Percentiles rank a stretch among this genome's conserved stretches.
Evolutionary conservation across 2,113 vertebrate species (phyloP).

Genomic region (Noctilio leporinus): DNA sequence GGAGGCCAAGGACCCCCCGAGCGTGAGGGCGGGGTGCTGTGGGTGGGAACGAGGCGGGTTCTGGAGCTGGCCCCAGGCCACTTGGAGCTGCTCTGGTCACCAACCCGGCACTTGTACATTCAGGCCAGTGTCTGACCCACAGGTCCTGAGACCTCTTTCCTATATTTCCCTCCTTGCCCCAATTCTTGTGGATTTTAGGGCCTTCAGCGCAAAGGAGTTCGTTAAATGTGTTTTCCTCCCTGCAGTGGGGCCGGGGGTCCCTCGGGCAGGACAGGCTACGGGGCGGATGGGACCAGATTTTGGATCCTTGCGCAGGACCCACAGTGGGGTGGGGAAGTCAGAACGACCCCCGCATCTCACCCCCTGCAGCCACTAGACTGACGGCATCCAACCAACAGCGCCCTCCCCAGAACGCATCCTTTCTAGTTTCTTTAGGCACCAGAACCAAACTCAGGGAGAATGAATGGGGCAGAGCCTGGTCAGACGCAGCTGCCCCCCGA

Average conservation of each 20-base stretch:
- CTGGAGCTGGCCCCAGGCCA: background rate
- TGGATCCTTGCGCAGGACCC: too few relatives aligned
- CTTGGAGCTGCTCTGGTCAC: background rate
- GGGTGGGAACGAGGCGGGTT: background rate
- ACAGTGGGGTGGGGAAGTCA: background rate
- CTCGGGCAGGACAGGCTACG: background rate
- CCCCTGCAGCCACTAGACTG: accelerated
- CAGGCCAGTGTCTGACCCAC: background rate
- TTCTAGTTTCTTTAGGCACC: too few relatives aligned
- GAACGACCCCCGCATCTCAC: background rate
- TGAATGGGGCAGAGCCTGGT: too few relatives aligned
- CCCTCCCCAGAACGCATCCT: too few relatives aligned
- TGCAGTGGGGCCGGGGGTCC: background rate
- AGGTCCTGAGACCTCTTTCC: background rate
- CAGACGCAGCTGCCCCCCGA: too few relatives aligned
- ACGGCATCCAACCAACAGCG: too few relatives aligned
- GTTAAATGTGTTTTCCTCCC: background rate
- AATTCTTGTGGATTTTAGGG: background rate
- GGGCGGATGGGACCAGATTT: background rate
- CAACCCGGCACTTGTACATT: background rate
- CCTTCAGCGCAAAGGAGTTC: background rate
- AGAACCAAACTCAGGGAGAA: too few relatives aligned
- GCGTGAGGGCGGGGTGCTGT: background rate
- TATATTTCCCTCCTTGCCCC: background rate
- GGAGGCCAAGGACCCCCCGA: background rate